These are phyloP conservation scores for Psilanteris sp. DNA, from an alignment of 1,140 invertebrate genomes.

Conservation along the genomic window DNA sequence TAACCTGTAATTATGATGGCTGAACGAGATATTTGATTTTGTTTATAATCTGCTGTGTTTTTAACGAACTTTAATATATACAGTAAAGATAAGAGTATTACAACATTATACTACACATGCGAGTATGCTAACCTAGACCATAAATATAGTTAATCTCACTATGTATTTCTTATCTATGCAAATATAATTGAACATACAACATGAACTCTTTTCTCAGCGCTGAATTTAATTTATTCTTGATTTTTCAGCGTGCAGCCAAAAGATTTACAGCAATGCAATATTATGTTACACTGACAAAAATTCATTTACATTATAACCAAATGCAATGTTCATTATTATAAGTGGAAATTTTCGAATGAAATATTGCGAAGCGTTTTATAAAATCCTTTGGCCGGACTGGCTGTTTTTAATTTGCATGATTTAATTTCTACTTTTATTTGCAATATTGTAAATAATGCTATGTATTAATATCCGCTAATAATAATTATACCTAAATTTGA, in stretches of 20 bases:
- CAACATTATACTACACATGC: conserved; percentile 66
- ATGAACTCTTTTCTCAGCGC: conserved; percentile 65
- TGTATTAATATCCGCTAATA: no score
- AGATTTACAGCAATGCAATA: conserved; percentile 56
- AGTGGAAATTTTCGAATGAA: conserved; percentile 42
- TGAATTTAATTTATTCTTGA: conserved; percentile 64
- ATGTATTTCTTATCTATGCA: conserved; percentile 68
- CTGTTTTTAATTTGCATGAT: conserved; percentile 4
- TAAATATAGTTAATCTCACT: conserved; percentile 68
- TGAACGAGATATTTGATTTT: conserved; percentile 58
- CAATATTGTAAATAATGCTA: no score
- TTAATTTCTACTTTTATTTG: no score
- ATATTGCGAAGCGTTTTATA: conserved; percentile 28
- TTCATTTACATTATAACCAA: conserved; percentile 59
- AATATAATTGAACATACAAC: conserved; percentile 68
- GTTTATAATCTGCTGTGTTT: conserved; percentile 63
- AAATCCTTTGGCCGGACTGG: background rate
- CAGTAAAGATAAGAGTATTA: conserved; percentile 63
- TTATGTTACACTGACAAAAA: conserved; percentile 55
- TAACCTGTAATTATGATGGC: conserved; percentile 50
- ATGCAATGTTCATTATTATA: conserved; percentile 47
- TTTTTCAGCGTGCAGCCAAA: conserved; percentile 57
- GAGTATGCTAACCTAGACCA: conserved; percentile 66
- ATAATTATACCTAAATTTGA: no score
- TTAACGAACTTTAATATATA: conserved; percentile 64